phyloP scores from a whole-genome alignment of 92 coral and sea anemone genomes.

The Desmophyllum pertusum region DNA sequence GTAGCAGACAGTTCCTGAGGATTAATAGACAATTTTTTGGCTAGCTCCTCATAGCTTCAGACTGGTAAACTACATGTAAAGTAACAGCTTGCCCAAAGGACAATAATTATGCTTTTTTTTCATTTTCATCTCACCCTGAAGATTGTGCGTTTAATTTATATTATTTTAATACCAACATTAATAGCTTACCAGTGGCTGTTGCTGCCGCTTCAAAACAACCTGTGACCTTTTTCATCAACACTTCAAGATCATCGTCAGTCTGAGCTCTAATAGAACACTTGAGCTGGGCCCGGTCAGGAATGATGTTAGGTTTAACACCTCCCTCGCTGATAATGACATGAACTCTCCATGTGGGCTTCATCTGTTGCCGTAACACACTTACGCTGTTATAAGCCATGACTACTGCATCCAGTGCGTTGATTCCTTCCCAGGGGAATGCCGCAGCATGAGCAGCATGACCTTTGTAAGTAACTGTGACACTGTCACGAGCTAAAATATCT shows the following conservation, averaged over 20 bases:
- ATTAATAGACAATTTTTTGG: no score
- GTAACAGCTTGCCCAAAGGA: no score
- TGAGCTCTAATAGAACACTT: slow-evolving; percentile 58
- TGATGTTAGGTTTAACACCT: slow-evolving; percentile 78
- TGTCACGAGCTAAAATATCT: slow-evolving; percentile 34
- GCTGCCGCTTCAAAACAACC: slow-evolving; percentile 82
- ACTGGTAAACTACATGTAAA: no score
- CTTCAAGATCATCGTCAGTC: slow-evolving; percentile 45
- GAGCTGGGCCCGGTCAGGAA: slow-evolving; percentile 65
- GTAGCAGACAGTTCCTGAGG: no score
- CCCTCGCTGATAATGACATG: slow-evolving; percentile 78
- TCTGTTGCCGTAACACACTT: slow-evolving; percentile 82
- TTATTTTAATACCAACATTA: no score
- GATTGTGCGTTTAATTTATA: no score
- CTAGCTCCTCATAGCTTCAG: no score
- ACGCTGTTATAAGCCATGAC: slow-evolving; percentile 72
- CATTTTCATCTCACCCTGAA: no score
- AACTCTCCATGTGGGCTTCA: slow-evolving; percentile 94
- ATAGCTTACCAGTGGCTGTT: slow-evolving; percentile 76
- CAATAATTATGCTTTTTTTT: no score
- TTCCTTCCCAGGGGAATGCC: slow-evolving; percentile 92
- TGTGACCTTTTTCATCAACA: slow-evolving; percentile 45
- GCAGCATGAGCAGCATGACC: slow-evolving; percentile 94
- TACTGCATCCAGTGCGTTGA: slow-evolving; percentile 91
- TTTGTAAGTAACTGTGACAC: slow-evolving; percentile 65